Evolutionary conservation across 2,113 vertebrate species (phyloP), one percentile per base, ranked within the genome.

Genomic region (Colossoma macropomum): DNA sequence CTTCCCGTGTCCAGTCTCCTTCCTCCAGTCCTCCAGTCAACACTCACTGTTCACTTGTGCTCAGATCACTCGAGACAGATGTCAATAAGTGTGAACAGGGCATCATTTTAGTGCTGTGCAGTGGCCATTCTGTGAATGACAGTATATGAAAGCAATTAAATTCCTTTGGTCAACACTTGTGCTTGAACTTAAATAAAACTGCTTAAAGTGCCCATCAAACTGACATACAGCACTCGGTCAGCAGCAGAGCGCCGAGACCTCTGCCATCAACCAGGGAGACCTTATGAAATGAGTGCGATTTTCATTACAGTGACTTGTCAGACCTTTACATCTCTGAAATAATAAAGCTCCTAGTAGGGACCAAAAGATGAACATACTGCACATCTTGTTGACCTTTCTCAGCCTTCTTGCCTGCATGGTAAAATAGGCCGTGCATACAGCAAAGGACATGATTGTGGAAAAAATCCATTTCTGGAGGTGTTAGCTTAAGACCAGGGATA

Each of bases 401-500:
- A 1, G 16, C 15, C 48, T 60, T 38, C 23, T 45, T 77, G n/a
- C 9, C 41, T 66, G 12, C 32, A 76, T 62, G 74, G 34, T 10
- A 25, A 38, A 76, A 27, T 5, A 27, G 23, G 11, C 30, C 68
- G 21, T 75, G 50, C 30, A 68, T 84, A 62, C 6, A 65, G 10
- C 13, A 69, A 23, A 59, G 32, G 56, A 78, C 68, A 56, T 12
- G 52, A 72, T 23, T 11, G 25, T n/a, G 21, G 25, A 56, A 19
- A n/a, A 63, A 65, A 38, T 66, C 15, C 30, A 71, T 25, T 38
- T 41, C 28, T 73, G 30, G 41, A 65, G 27, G 56, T 32, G 50
- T 62, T 79, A 34, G 17, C 50, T 19, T n/a, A 80, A 71, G 68
- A 52, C 45, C 19, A 28, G 28, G 41, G 21, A 66, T 83, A 62